Conservation (phyloP, 2,797 vertebrate species). For the Urophycis tenuis region DNA sequence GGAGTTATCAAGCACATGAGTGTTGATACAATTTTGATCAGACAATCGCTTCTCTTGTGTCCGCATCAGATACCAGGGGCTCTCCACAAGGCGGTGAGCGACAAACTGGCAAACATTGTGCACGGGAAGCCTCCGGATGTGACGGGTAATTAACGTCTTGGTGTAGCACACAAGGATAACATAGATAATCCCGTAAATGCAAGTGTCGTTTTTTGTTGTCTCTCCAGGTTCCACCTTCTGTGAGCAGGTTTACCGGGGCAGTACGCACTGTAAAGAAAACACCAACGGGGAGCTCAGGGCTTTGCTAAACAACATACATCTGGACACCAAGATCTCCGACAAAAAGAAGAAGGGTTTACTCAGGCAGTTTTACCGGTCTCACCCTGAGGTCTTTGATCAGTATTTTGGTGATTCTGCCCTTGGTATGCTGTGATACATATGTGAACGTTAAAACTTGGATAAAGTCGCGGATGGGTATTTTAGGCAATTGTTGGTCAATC, state of each 20-base stretch:
- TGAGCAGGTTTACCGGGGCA: constrained; percentile 70
- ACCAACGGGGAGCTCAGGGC: constrained; percentile 77
- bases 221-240: constrained; percentile 73
- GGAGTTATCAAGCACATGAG: background rate
- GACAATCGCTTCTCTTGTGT: background rate
- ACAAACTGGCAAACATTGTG: constrained; percentile 75
- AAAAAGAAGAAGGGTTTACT: constrained; percentile 83
- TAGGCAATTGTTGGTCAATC: background rate
- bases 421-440: constrained; percentile 41
- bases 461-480: background rate
- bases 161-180: background rate
- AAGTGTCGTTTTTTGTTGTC: background rate
- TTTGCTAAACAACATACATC: constrained; percentile 81
- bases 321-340: constrained; percentile 74
- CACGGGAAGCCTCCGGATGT: constrained; percentile 70
- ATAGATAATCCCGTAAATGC: background rate
- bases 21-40: background rate
- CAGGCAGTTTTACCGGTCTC: constrained; percentile 80
- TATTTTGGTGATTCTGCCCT: constrained; percentile 77
- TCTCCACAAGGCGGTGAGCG: constrained; percentile 88
- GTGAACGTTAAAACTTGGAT: background rate
- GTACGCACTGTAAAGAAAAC: constrained; percentile 58
- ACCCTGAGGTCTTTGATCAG: constrained; percentile 84
- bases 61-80: constrained; percentile 79
- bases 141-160: constrained; percentile 46